Base-by-base conservation (phyloP, 2,888 invertebrate species). In the Lutraria lutraria region DNA sequence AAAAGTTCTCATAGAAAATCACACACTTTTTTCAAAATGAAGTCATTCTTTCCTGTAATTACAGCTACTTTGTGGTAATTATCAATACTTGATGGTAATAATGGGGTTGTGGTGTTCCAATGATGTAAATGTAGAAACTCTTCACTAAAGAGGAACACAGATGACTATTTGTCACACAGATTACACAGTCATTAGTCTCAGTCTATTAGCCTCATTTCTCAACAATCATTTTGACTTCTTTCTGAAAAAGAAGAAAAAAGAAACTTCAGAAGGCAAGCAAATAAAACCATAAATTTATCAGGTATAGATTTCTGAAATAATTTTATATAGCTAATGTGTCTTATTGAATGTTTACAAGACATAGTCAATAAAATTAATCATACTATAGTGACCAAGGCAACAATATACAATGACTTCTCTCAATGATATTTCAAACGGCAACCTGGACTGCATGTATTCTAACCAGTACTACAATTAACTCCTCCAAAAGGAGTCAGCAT, bases 11-110 rank as follows among this genome's bases (percentile, higher is more conserved):
- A 13, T 2, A 56, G 15, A 13, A 56, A 56, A 56, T 56, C 56
- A 56, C 56, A 56, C 56, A 56, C 56, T 56, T 56, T n/a, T n/a
- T 56, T 56, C 56, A 56, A 56, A 56, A 16, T 56, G 19, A 56
- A 56, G 56, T 56, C 21, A n/a, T 63, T 63, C 13, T 63, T 63
- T n/a, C 63, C 63, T 63, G 63, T n/a, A 63, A 63, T 63, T 63
- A 63, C 63, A n/a, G 63, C 63, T 63, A 63, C 63, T 63, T 63
- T 63, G 63, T 63, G 63, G 63, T 63, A n/a, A 63, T 63, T 63
- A n/a, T 21, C 19, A 21, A 19, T 63, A 63, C 63, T 63, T 63
- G 63, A 3, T 63, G 63, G 63, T 63, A 63, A n/a, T 63, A 21
- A 63, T 21, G 10, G n/a, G 12, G 63, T 63, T 63, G 63, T 63